phyloP scores from a whole-genome alignment of 2,888 invertebrate genomes.

The Drosophila maculinotata region DNA sequence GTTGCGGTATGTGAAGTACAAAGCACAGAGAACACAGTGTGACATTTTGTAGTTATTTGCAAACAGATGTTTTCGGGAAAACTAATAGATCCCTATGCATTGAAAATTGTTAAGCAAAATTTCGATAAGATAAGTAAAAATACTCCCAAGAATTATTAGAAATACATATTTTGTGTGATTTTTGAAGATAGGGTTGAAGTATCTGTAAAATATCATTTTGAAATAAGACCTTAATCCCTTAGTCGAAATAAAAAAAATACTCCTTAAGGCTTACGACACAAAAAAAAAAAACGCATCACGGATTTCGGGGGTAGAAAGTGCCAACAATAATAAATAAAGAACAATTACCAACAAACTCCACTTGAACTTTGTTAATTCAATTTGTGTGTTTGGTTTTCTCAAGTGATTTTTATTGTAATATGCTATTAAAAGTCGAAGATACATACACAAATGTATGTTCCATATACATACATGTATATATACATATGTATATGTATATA shows the following conservation, averaged over 20 bases:
- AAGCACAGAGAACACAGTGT: conserved; percentile 33
- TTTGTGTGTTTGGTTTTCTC: conserved; percentile 18
- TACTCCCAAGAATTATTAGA: too few species aligned
- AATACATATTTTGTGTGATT: too few species aligned
- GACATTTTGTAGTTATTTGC: conserved; percentile 11
- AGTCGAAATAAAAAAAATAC: too few species aligned
- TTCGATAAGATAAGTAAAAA: not conserved
- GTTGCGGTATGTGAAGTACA: conserved; percentile 20
- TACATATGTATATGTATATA: conserved; percentile 8
- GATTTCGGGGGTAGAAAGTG: conserved; percentile 2
- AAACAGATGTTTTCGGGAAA: not conserved
- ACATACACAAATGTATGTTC: not conserved
- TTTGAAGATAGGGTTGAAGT: too few species aligned
- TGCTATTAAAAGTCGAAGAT: conserved; percentile 22
- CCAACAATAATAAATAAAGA: conserved; percentile 13
- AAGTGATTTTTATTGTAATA: conserved; percentile 29
- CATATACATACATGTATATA: not conserved
- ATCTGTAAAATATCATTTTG: too few species aligned
- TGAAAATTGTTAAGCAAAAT: not conserved
- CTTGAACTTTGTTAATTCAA: conserved; percentile 37
- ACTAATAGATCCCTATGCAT: not conserved
- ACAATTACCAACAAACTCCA: conserved; percentile 25
- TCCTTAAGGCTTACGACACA: too few species aligned
- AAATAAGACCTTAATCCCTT: too few species aligned
- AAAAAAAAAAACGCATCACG: too few species aligned